A percentile compares a stretch with the other conserved stretches of the same genome.
Evolutionary conservation across 2,797 vertebrate species (phyloP).

Genomic region (Myotis vivesi): DNA sequence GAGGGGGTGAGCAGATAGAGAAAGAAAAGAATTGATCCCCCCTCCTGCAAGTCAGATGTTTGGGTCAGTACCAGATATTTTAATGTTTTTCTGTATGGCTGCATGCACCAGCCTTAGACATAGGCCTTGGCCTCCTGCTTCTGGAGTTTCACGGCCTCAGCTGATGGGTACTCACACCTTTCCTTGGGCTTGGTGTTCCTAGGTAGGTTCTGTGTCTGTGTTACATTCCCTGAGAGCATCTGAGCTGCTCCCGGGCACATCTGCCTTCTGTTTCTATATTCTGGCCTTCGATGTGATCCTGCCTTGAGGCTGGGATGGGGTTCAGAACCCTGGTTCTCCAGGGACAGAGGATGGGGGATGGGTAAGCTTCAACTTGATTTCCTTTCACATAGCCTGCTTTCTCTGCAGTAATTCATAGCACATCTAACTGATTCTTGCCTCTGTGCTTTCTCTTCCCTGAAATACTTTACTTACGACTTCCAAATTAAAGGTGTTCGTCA

Average conservation of each 20-base stretch:
- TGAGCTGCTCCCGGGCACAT: accelerated
- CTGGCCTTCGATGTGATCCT: not conserved
- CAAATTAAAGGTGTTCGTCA: not conserved
- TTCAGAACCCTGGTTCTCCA: not conserved
- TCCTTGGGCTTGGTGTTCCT: not conserved
- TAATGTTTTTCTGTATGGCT: not conserved
- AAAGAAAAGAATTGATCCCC: not conserved
- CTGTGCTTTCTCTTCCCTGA: not conserved
- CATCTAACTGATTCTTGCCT: not conserved
- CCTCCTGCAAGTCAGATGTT: not conserved
- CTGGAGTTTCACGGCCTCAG: not conserved
- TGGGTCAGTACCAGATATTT: accelerated
- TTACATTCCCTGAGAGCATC: not conserved
- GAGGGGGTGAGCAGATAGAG: too few relatives aligned
- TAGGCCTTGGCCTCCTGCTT: not conserved
- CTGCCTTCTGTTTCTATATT: not conserved
- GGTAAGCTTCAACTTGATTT: not conserved
- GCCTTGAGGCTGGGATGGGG: not conserved
- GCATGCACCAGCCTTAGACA: not conserved
- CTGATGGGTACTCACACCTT: not conserved
- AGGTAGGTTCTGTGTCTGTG: not conserved
- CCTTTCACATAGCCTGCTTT: not conserved
- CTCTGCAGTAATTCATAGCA: not conserved
- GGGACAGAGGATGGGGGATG: not conserved
- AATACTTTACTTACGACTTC: not conserved